Conservation (phyloP, 2,113 vertebrate species). For the Misgurnus anguillicaudatus region DNA sequence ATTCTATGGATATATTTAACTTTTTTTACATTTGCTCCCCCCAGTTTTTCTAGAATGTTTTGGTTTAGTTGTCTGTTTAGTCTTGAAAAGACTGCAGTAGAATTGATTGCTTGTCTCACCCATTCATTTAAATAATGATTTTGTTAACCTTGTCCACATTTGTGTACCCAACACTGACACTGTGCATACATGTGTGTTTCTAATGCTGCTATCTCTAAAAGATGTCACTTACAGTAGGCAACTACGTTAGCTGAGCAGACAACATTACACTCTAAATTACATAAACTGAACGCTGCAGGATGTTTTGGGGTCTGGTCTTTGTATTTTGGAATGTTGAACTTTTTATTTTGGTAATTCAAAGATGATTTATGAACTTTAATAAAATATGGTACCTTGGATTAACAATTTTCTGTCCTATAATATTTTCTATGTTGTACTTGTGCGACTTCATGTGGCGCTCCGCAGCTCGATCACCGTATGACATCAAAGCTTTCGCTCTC, state of each 20-base stretch:
- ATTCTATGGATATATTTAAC: slow-evolving; percentile 1
- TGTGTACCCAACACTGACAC: slow-evolving; percentile 55
- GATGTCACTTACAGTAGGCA: slow-evolving; percentile 73
- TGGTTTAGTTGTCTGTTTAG: neutral
- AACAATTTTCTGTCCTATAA: slow-evolving; percentile 54
- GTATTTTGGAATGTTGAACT: slow-evolving; percentile 78
- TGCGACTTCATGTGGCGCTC: neutral
- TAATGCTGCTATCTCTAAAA: slow-evolving; percentile 69
- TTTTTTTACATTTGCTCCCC: slow-evolving; percentile 10
- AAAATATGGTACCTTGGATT: slow-evolving; percentile 75
- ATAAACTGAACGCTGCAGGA: slow-evolving; percentile 14
- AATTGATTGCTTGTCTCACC: neutral
- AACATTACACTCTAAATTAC: slow-evolving; percentile 3
- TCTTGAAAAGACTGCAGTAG: neutral
- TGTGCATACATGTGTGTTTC: slow-evolving; percentile 57
- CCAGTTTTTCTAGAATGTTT: slow-evolving; percentile 30
- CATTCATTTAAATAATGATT: neutral
- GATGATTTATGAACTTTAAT: slow-evolving; percentile 75
- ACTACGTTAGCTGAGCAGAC: slow-evolving; percentile 50
- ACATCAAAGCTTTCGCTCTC: too few species aligned
- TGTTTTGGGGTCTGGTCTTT: slow-evolving; percentile 64
- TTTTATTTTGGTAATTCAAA: slow-evolving; percentile 79
- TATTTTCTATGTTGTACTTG: neutral
- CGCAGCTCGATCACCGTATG: too few species aligned
- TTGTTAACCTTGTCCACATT: slow-evolving; percentile 14